Base-by-base conservation (phyloP, 2,113 vertebrate species). In the Eolophus roseicapilla region DNA sequence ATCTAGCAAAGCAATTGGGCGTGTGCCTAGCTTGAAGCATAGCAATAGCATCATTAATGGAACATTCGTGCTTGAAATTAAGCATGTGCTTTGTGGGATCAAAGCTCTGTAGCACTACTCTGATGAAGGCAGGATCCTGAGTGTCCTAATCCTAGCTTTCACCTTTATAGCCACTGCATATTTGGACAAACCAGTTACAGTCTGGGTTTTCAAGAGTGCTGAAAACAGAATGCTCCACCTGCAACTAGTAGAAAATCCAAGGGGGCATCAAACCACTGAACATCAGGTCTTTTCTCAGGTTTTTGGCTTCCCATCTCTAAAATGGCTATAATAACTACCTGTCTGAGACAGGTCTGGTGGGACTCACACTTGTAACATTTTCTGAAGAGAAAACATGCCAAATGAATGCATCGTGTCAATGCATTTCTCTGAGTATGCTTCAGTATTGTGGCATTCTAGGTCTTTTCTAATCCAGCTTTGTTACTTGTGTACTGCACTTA, bases 51-150 rank as follows among this genome's bases (percentile, higher is more conserved):
- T 86, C 80, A 73, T 84, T 81, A 91, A 87, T 52, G 44, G 52
- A 37, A 93, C 31, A 18, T 49, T 86, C 65, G 52, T 84, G 83
- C 74, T 94, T 87, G 62, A 96, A 95, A 84, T 94, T 84, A 94
- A 83, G 77, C 52, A 87, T 84, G 77, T 91, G 77, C 88, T 94
- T 91, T 76, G 52, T 52, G 65, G 37, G 86, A 87, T 73, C 88
- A 85, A 69, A 88, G 88, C 57, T 86, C 59, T 65, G 47, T 60
- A 86, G 80, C 76, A 75, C 62, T 35, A 73, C 53, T 75, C 62
- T 92, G 57, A 65, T 65, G 35, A 87, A 93, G 47, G 50, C 77
- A 76, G 77, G 83, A 92, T 87, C 74, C 88, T 29, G 80, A 76
- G 52, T 49, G 25, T 89, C 74, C 62, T 91, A 92, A 92, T 92